Evolutionary conservation across 2,888 invertebrate genomes (phyloP), one percentile per base, ranked within the genome.

Genomic region (Tipula lateralis): DNA sequence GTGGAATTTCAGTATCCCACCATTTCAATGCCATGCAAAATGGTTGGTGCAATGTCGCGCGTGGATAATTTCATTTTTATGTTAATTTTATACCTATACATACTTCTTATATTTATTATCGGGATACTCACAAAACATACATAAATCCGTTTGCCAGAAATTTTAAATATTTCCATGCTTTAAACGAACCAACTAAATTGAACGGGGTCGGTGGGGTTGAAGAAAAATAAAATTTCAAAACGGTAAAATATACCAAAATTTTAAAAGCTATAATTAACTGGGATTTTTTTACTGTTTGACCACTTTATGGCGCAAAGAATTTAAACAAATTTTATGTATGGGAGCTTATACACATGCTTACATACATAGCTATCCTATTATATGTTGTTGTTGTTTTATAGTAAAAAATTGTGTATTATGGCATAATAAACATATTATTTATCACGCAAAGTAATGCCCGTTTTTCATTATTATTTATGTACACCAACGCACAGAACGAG

Each of bases 181-280:
- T 19, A 66, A 66, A 19, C 5, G 24, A 66, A 66, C 0, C 16
- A 50, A 19, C 1, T 9, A 66, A 24, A 66, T 12, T 19, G 4
- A 2, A n/a, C 16, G n/a, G 16, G 1, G 19, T 16, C 3, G n/a
- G 39, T 39, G n/a, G 44, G 44, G 44, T 6, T 50, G 16, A 16
- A 16, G 36, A 9, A 1, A 44, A 44, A 44, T 44, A 7, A n/a
- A 44, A 44, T n/a, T 44, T 44, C n/a, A 3, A 44, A 44, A 44
- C 44, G 9, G 12, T 12, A 36, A 9, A 36, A 9, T 9, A 34
- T 9, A 36, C 13, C 7, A 66, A 66, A 24, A 66, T 66, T 24
- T 66, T 66, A 66, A 66, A 66, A 66, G 66, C 66, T 66, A 66
- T 66, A 66, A 66, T 66, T 66, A 24, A 66, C 66, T n/a, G 66